These are phyloP conservation scores for Aselliscus stoliczkanus DNA, from an alignment of 2,797 vertebrate species.

Conservation along the genomic window DNA sequence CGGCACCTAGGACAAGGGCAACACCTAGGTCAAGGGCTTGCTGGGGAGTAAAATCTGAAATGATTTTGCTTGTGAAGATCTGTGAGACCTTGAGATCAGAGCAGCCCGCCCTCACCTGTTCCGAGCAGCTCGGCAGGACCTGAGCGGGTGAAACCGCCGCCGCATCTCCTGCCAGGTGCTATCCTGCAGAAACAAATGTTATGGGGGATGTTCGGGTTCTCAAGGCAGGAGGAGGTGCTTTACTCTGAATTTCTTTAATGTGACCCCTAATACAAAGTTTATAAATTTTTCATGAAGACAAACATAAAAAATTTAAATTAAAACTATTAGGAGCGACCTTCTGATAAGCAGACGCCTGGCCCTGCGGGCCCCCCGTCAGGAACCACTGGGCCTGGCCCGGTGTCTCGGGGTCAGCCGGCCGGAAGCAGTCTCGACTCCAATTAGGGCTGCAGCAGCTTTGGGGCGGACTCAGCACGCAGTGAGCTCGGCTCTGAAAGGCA, in stretches of 20 bases:
- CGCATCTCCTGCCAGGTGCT: not conserved
- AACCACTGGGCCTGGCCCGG: not conserved
- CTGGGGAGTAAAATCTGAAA: too few species aligned
- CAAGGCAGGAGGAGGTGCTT: rapidly evolving
- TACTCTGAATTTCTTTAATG: not conserved
- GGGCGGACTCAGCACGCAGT: not conserved
- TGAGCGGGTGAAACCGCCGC: rapidly evolving
- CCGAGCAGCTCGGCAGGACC: too few species aligned
- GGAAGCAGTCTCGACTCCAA: not conserved
- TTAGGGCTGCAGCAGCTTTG: not conserved
- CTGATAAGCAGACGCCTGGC: slow-evolving; percentile 47
- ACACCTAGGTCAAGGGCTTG: too few species aligned
- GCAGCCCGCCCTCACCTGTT: not conserved
- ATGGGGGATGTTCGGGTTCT: not conserved
- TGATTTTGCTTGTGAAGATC: too few species aligned
- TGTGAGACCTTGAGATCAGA: rapidly evolving
- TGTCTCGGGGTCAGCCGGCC: rapidly evolving
- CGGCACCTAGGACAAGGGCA: too few species aligned
- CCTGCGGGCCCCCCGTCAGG: not conserved
- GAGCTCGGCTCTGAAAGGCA: not conserved
- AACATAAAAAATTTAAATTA: slow-evolving; percentile 74
- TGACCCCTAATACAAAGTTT: slow-evolving; percentile 39
- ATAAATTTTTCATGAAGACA: slow-evolving; percentile 72
- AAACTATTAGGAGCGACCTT: slow-evolving; percentile 66
- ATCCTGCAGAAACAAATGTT: rapidly evolving